Base-by-base conservation (phyloP, 2,797 vertebrate genomes). In the Poliocrania exsul region DNA sequence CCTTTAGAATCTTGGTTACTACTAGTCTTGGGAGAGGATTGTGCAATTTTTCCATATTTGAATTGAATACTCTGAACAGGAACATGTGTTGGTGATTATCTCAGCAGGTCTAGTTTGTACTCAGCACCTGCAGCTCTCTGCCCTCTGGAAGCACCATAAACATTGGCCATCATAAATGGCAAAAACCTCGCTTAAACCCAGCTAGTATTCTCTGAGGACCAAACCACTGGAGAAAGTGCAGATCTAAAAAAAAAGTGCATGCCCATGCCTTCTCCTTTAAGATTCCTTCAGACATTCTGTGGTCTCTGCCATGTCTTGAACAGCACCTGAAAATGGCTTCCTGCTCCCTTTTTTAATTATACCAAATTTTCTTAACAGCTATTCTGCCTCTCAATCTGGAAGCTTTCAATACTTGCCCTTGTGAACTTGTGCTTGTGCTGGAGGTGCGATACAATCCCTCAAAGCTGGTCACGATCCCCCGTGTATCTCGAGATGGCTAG, bases 401-500 rank as follows among this genome's bases (percentile, higher is more conserved):
- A 23, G 28, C 16, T 66, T 81, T 16, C 62, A 31, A 15, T 46
- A 31, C 18, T 42, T 33, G 7, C 13, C 56, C 5, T 2, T 66
- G 16, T 9, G 19, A 72, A 13, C 46, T 62, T 73, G 23, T 58
- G 24, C 37, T 65, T 66, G 29, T 47, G 11, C 38, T 71, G 46
- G 31, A 56, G 81, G 25, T 28, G 24, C 44, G 31, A 57, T 37
- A 16, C 5, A 60, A n/a, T n/a, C 20, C 19, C 35, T 72, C 51
- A 38, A 53, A 93, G 26, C 29, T 66, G 38, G 3, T 65, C 29
- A 11, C 0, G 0, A 57, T 51, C 20, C 18, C 37, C 31, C 0
- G 0, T 28, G 20, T 54, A 5, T 37, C 58, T 88, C 0, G 1
- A 35, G 26, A 19, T 31, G 66, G 49, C 18, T 93, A 37, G 4